Conservation (phyloP, 2,888 invertebrate species). For the Drepana falcataria region DNA sequence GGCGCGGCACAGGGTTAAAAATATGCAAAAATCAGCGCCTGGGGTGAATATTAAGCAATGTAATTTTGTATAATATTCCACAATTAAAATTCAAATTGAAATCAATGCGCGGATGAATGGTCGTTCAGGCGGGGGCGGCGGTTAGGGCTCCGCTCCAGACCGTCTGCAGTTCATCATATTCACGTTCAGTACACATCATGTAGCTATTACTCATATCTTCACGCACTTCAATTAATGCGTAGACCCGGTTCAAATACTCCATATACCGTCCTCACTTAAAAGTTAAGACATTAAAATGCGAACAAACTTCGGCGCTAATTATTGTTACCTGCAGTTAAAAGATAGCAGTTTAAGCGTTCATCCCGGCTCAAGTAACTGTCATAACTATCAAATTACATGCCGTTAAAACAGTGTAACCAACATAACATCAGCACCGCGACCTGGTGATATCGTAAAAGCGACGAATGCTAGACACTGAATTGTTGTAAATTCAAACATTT, state of each 20-base stretch:
- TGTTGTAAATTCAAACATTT: conserved; percentile 38
- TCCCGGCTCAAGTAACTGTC: conserved; percentile 16
- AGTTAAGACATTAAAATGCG: not conserved
- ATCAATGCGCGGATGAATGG: conserved; percentile 73
- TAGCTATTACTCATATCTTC: conserved; percentile 6
- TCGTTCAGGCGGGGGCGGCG: conserved; percentile 12
- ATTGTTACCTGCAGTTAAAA: conserved; percentile 12
- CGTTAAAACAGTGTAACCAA: conserved; percentile 22
- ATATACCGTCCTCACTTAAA: too few relatives aligned
- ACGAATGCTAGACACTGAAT: conserved; percentile 8
- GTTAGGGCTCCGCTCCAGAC: conserved; percentile 4
- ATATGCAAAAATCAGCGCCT: conserved; percentile 73
- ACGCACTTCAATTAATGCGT: conserved; percentile 9
- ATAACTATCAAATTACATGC: conserved; percentile 25
- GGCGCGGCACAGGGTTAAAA: conserved; percentile 59
- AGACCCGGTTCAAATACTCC: too few relatives aligned
- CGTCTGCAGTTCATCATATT: conserved; percentile 19
- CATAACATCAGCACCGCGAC: conserved; percentile 12
- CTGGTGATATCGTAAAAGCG: conserved; percentile 10
- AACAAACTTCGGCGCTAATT: not conserved
- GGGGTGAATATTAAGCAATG: conserved; percentile 77
- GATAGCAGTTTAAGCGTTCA: conserved; percentile 4
- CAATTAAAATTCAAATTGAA: conserved; percentile 80
- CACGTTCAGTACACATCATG: conserved; percentile 19
- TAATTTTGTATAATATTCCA: conserved; percentile 77